Evolutionary conservation across 2,797 vertebrate genomes (phyloP).

Genomic region (Anguilla megastoma): DNA sequence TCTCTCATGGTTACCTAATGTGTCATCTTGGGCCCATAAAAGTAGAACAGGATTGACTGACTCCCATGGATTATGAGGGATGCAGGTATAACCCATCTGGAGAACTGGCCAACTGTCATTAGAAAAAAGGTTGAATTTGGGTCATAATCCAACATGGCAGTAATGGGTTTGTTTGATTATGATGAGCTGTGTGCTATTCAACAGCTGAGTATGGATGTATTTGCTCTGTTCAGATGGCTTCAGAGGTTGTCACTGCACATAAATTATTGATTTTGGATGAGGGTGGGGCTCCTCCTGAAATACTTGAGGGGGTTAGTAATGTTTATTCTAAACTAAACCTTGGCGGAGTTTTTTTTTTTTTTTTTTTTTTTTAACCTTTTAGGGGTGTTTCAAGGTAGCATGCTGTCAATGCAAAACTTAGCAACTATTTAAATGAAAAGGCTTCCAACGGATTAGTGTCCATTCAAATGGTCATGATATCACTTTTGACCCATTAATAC

Average conservation of each 20-base stretch:
- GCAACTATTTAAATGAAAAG: not conserved
- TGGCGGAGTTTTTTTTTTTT: not conserved
- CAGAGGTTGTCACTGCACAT: conserved; percentile 18
- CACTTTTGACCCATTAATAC: not conserved
- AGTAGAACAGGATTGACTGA: conserved; percentile 70
- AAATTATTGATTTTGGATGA: not conserved
- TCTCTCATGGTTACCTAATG: conserved; percentile 76
- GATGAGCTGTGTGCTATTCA: not conserved
- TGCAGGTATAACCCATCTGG: conserved; percentile 32
- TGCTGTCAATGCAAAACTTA: not conserved
- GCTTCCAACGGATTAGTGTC: not conserved
- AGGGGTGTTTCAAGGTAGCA: not conserved
- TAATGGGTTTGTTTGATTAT: not conserved
- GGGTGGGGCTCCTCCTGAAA: conserved; percentile 25
- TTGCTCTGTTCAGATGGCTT: not conserved
- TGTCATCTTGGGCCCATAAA: conserved; percentile 61
- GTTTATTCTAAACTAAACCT: conserved; percentile 19
- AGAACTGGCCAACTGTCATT: conserved; percentile 27
- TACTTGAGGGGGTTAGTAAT: conserved; percentile 14
- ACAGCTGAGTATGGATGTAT: not conserved
- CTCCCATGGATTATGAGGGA: conserved; percentile 60
- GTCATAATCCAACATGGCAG: not conserved
- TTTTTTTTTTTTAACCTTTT: not conserved
- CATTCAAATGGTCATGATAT: not conserved
- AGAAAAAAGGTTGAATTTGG: not conserved